Percentiles rank a stretch among this genome's conserved stretches.
phyloP scores from a whole-genome alignment of 2,113 vertebrate genomes.

The Cyanocitta stelleri region DNA sequence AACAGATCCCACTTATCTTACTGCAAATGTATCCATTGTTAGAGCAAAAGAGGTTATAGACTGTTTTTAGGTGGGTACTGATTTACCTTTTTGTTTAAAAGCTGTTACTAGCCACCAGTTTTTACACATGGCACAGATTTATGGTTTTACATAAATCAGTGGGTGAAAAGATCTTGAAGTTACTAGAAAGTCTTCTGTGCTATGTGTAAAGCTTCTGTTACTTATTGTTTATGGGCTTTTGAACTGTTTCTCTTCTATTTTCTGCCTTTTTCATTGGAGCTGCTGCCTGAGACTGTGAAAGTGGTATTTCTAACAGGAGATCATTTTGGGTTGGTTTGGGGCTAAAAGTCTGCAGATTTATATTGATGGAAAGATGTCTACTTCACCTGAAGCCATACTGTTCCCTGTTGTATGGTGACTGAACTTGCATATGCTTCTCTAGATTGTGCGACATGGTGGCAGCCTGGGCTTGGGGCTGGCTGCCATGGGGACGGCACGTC shows the following conservation, averaged over 20 bases:
- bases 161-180: neutral
- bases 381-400: neutral
- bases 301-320: neutral
- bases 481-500: constrained; percentile 93
- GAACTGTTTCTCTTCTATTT: neutral
- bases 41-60: neutral
- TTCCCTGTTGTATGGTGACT: neutral
- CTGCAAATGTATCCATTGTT: rapidly evolving
- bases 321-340: neutral
- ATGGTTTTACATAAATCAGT: neutral
- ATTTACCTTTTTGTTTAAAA: neutral
- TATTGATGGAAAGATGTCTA: neutral
- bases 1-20: neutral
- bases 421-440: neutral
- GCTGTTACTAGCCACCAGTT: neutral
- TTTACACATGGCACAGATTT: neutral
- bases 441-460: constrained; percentile 98
- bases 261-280: neutral
- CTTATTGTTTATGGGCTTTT: neutral
- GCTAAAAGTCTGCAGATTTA: neutral
- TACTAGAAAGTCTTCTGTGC: neutral
- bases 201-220: neutral
- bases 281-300: neutral
- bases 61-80: neutral
- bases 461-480: constrained; percentile 93